These are phyloP conservation scores for Martes flavigula DNA, from an alignment of 2,797 vertebrate species.

Conservation along the genomic window DNA sequence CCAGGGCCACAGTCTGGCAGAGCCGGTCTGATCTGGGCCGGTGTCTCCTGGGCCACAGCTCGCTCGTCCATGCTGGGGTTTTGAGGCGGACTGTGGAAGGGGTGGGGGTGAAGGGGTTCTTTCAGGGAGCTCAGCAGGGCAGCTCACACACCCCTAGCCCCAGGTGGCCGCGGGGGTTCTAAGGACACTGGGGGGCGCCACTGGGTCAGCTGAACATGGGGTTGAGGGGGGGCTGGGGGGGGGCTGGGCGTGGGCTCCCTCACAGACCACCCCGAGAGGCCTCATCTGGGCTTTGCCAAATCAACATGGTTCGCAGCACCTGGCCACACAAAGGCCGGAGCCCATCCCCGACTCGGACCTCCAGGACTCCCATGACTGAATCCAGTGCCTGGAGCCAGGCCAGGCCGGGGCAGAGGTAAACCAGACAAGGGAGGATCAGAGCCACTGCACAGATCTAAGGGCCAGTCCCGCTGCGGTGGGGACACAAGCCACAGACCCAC, in stretches of 20 bases:
- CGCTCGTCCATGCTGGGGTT: background rate
- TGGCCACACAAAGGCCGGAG: background rate
- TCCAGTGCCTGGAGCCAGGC: background rate
- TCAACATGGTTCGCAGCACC: background rate
- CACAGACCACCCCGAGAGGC: background rate
- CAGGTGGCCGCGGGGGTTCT: background rate
- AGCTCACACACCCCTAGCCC: background rate
- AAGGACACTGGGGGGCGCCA: background rate
- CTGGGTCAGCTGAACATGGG: background rate
- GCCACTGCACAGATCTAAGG: background rate
- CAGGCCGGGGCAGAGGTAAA: background rate
- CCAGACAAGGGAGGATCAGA: background rate
- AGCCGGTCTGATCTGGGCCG: background rate
- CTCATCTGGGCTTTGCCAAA: conserved; percentile 23
- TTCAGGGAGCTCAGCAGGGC: background rate
- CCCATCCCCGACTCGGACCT: background rate
- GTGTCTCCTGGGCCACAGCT: background rate
- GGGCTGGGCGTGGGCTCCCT: background rate
- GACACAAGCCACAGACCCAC: background rate
- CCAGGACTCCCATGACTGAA: background rate
- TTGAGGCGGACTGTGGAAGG: background rate
- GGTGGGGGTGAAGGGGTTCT: background rate
- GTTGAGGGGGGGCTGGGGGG: background rate
- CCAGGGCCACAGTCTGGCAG: background rate
- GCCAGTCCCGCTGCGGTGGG: fast-evolving